Conservation (phyloP, 2,113 vertebrate species). For the Enhydra lutris region DNA sequence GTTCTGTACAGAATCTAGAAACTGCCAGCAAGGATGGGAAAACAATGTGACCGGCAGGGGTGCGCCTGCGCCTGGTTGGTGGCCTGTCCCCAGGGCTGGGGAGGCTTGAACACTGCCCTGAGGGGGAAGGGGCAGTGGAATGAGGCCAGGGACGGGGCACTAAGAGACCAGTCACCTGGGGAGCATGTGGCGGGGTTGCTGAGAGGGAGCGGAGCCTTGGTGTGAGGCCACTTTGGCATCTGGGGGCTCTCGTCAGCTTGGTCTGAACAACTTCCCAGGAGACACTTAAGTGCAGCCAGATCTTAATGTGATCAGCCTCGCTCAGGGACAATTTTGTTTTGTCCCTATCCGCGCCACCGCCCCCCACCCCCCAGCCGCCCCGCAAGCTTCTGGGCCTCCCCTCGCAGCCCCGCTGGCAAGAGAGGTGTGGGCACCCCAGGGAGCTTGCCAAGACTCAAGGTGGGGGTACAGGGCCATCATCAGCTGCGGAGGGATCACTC, state of each 20-base stretch:
- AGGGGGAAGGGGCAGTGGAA: neutral
- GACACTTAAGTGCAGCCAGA: neutral
- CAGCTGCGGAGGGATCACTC: neutral
- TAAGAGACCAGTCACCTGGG: slow-evolving; percentile 28
- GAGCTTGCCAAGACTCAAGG: neutral
- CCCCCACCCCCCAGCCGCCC: neutral
- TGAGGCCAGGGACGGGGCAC: neutral
- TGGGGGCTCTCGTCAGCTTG: neutral
- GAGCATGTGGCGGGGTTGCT: neutral
- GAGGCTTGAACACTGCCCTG: neutral
- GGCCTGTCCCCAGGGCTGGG: neutral
- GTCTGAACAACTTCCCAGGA: neutral
- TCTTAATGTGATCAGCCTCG: slow-evolving; percentile 9
- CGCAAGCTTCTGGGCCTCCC: neutral
- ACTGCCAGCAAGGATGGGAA: neutral
- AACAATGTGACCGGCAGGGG: neutral
- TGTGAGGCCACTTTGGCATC: neutral
- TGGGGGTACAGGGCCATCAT: neutral
- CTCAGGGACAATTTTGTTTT: neutral
- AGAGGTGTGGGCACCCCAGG: neutral
- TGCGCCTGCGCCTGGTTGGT: neutral
- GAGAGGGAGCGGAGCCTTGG: rapidly evolving
- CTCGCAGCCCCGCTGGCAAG: neutral
- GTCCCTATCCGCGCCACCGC: too few species aligned
- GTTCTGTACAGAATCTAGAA: neutral